These are phyloP conservation scores for Tenthredo amoena DNA, from an alignment of 2,888 invertebrate genomes.

Conservation along the genomic window DNA sequence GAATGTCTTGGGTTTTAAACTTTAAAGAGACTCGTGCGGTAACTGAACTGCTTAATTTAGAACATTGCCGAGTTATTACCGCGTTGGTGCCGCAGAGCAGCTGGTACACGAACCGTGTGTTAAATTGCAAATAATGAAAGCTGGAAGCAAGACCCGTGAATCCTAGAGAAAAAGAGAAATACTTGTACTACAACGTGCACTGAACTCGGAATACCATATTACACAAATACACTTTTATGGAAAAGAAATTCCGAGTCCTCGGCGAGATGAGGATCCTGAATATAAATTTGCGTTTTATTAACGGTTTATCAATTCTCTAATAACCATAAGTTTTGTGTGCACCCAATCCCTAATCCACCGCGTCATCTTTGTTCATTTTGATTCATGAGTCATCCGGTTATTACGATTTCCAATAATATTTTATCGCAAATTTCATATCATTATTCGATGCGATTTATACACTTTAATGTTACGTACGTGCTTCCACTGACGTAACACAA, in stretches of 20 bases:
- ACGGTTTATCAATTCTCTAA: neutral
- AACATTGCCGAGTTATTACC: conserved; percentile 21
- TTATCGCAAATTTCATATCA: neutral
- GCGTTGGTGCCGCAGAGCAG: neutral
- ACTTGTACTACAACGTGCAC: conserved; percentile 26
- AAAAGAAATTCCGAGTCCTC: neutral
- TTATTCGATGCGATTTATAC: conserved; percentile 7
- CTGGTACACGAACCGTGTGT: conserved; percentile 56
- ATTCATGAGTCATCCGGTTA: neutral
- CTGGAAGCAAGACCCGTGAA: conserved; percentile 64
- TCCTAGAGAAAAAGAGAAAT: conserved; percentile 60
- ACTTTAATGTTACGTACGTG: neutral
- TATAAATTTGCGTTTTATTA: neutral
- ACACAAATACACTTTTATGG: neutral
- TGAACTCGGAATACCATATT: conserved; percentile 25
- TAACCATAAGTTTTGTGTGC: neutral
- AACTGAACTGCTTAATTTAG: conserved; percentile 36
- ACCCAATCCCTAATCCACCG: neutral
- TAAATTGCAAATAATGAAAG: conserved; percentile 65
- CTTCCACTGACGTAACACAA: neutral
- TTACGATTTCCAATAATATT: conserved; percentile 3
- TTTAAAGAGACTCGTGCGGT: conserved; percentile 34
- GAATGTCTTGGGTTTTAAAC: conserved; percentile 26
- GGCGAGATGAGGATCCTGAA: neutral
- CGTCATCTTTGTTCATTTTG: neutral